Evolutionary conservation across 1,140 invertebrate genomes (phyloP).

Genomic region (silkworm (Bombyx mori)): DNA sequence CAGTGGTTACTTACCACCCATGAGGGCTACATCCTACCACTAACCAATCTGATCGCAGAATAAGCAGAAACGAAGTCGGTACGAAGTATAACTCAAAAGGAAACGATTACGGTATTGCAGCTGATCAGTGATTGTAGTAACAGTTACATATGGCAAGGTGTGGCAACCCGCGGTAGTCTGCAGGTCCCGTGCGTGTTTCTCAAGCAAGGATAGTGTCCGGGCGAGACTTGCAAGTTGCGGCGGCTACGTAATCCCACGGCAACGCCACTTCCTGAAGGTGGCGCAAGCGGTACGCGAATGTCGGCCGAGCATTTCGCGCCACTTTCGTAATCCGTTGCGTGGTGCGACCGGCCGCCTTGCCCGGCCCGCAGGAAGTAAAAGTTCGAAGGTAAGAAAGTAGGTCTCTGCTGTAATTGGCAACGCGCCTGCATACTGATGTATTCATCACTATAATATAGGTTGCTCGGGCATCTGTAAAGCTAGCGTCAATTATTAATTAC

Average conservation of each 20-base stretch:
- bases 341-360: conserved; percentile 58
- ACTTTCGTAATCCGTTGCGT: conserved; percentile 69
- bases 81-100: not conserved
- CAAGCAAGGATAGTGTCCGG: conserved; percentile 25
- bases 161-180: conserved; percentile 18
- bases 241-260: conserved; percentile 57
- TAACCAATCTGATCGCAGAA: no score
- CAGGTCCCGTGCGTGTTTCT: conserved; percentile 27
- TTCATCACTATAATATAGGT: conserved; percentile 46
- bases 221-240: conserved; percentile 18
- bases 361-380: conserved; percentile 69
- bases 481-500: not conserved
- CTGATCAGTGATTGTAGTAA: conserved; percentile 9
- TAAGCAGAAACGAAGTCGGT: not conserved
- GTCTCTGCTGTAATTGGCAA: conserved; percentile 66
- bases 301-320: conserved; percentile 68
- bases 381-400: conserved; percentile 71
- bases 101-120: not conserved
- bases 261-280: conserved; percentile 67
- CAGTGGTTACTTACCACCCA: no score
- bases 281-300: conserved; percentile 64
- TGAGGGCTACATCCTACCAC: no score
- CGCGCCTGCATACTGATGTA: conserved; percentile 64
- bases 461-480: conserved; percentile 38
- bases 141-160: conserved; percentile 9